phyloP scores from a whole-genome alignment of 1,140 invertebrate species.

The Bombus sibiricus region DNA sequence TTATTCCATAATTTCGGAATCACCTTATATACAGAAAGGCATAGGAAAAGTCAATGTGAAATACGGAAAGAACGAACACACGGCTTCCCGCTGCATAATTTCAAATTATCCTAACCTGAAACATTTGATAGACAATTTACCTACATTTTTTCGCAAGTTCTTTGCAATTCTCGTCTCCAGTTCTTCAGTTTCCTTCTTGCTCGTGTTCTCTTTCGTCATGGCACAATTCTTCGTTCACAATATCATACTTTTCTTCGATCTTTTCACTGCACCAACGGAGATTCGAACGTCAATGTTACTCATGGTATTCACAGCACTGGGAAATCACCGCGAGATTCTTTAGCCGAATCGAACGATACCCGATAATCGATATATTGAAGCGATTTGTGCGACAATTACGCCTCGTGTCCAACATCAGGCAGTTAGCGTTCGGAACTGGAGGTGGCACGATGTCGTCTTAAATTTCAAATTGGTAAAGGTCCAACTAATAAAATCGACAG shows the following conservation, averaged over 20 bases:
- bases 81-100: neutral
- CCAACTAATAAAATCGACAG: no score
- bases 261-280: neutral
- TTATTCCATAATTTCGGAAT: neutral
- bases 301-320: neutral
- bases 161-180: no score
- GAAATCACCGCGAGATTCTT: neutral
- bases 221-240: neutral
- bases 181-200: neutral
- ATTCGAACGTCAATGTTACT: neutral
- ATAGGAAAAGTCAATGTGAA: neutral
- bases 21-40: neutral
- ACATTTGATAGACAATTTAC: neutral
- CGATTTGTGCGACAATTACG: neutral
- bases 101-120: neutral
- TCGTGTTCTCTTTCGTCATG: neutral
- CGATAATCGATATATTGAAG: conserved; percentile 11
- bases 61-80: neutral
- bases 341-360: neutral
- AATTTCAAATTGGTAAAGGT: neutral
- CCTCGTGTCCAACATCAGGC: neutral
- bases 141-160: neutral
- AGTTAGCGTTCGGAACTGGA: neutral
- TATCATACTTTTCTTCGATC: neutral
- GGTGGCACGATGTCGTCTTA: neutral